Evolutionary conservation across 2,888 invertebrate genomes (phyloP).

Genomic region (Parnassius orleans): DNA sequence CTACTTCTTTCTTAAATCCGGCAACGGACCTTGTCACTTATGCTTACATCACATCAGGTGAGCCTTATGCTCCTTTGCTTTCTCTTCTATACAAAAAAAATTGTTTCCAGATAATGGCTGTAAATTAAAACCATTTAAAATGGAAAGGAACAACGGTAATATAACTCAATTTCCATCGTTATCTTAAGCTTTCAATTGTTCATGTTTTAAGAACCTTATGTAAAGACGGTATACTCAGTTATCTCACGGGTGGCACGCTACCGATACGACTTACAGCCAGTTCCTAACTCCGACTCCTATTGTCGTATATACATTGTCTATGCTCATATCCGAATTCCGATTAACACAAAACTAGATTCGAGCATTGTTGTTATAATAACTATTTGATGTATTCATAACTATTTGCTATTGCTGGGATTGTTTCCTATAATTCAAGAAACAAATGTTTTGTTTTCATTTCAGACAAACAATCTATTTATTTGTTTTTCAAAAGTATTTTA

Average conservation of each 20-base stretch:
- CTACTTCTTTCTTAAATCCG: too few species aligned
- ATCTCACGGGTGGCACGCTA: constrained; percentile 74
- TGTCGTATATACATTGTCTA: constrained; percentile 79
- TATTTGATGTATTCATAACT: constrained; percentile 29
- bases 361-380: constrained; percentile 34
- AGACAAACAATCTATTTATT: too few species aligned
- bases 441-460: constrained; percentile 10
- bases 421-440: constrained; percentile 10
- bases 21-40: too few species aligned
- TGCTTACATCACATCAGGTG: too few species aligned
- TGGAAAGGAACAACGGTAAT: constrained; percentile 28
- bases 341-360: constrained; percentile 63
- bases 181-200: constrained; percentile 20
- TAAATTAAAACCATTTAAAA: too few species aligned
- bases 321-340: constrained; percentile 74
- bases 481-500: too few species aligned
- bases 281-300: constrained; percentile 64
- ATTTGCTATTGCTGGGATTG: constrained; percentile 16
- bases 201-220: constrained; percentile 56
- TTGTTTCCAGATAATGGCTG: too few species aligned
- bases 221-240: constrained; percentile 71
- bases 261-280: constrained; percentile 67
- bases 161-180: constrained; percentile 34
- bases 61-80: too few species aligned
- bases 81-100: too few species aligned